Evolutionary conservation across 2,113 vertebrate species (phyloP).

Genomic region (Jacana jacana): DNA sequence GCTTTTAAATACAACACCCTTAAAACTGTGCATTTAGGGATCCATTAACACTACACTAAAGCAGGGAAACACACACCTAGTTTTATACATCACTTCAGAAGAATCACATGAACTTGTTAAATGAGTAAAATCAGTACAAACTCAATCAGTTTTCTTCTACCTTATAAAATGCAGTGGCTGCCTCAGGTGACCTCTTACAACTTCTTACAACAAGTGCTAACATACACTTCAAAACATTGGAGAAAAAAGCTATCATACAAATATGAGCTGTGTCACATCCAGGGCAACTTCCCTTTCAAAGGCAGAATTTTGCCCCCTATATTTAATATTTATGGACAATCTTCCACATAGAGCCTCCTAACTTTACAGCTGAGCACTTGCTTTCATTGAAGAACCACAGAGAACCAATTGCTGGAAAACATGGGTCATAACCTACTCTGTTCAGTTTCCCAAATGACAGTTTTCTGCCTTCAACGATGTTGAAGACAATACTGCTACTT

Average conservation of each 20-base stretch:
- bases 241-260: background rate
- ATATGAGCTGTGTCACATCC: background rate
- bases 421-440: background rate
- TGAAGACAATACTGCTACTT: background rate
- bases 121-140: background rate
- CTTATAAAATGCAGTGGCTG: background rate
- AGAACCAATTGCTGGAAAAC: background rate
- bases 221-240: background rate
- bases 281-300: background rate
- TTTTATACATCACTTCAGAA: background rate
- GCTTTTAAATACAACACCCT: background rate
- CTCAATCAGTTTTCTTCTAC: background rate
- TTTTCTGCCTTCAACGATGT: background rate
- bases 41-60: background rate
- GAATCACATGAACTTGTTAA: background rate
- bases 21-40: background rate
- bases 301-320: background rate
- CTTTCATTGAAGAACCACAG: background rate
- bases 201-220: background rate
- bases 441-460: background rate
- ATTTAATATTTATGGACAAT: background rate
- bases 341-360: background rate
- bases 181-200: background rate
- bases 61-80: background rate
- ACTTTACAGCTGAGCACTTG: background rate